Conservation (phyloP, 2,113 vertebrate genomes). For the Damaliscus lunatus region DNA sequence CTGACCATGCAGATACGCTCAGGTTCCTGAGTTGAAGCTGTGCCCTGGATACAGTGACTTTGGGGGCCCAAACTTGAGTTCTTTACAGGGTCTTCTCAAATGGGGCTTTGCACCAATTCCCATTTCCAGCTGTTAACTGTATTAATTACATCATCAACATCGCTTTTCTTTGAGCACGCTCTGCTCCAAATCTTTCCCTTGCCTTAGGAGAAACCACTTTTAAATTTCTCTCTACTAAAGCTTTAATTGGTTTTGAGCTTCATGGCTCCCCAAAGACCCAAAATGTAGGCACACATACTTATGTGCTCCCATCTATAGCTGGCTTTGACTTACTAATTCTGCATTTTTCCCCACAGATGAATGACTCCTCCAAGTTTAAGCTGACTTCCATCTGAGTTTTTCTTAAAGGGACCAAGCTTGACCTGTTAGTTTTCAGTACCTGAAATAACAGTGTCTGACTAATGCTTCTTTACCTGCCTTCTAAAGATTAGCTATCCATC, state of each 20-base stretch:
- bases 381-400: neutral
- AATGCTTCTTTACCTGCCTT: neutral
- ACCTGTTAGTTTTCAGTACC: neutral
- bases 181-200: constrained; percentile 64
- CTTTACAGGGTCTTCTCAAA: neutral
- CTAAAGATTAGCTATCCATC: neutral
- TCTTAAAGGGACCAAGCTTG: constrained; percentile 30
- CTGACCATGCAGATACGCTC: neutral
- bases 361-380: constrained; percentile 7
- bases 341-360: constrained; percentile 14
- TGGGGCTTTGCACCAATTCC: neutral
- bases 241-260: constrained; percentile 64
- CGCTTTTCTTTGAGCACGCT: constrained; percentile 29
- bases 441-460: constrained; percentile 13
- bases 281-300: constrained; percentile 33
- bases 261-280: constrained; percentile 65
- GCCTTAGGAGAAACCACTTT: constrained; percentile 64
- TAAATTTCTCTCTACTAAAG: constrained; percentile 61
- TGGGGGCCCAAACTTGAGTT: neutral
- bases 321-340: constrained; percentile 14
- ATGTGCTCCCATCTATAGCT: neutral
- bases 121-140: neutral
- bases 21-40: neutral
- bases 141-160: constrained; percentile 1
- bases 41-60: neutral